These are phyloP conservation scores for Mamestra brassicae DNA, from an alignment of 2,888 invertebrate species.

Conservation along the genomic window DNA sequence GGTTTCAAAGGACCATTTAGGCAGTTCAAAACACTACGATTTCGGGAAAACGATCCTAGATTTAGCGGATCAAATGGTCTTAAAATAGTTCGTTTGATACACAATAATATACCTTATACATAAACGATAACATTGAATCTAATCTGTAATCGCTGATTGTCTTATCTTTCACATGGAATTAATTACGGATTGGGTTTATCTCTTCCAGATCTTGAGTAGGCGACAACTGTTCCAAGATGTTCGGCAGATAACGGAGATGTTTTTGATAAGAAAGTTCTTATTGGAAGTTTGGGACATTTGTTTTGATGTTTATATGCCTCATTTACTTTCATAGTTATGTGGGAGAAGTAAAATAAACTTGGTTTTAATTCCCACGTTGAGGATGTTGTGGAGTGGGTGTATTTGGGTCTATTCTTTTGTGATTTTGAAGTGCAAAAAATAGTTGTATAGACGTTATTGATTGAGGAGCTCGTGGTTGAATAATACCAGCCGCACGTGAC, in stretches of 20 bases:
- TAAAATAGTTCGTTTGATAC: conserved; percentile 22
- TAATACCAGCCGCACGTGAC: not conserved
- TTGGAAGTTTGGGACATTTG: conserved; percentile 1
- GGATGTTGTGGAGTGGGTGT: not conserved
- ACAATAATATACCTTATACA: conserved; percentile 14
- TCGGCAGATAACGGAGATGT: conserved; percentile 41
- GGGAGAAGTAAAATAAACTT: conserved; percentile 14
- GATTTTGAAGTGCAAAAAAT: not conserved
- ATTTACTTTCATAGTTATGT: conserved; percentile 31
- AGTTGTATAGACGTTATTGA: not conserved
- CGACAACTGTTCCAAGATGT: conserved; percentile 50
- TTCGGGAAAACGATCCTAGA: not conserved
- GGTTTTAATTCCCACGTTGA: not conserved
- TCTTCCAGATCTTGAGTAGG: conserved; percentile 38
- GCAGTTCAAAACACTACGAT: not conserved
- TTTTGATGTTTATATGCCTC: conserved; percentile 40
- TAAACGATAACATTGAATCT: conserved; percentile 28
- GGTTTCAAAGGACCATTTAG: conserved; percentile 5
- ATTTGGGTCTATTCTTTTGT: not conserved
- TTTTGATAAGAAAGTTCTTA: conserved; percentile 24
- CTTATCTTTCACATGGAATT: conserved; percentile 41
- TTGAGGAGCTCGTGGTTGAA: not conserved
- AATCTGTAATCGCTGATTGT: conserved; percentile 21
- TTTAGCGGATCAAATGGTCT: not conserved
- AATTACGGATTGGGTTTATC: conserved; percentile 42